Conservation (phyloP, 2,113 vertebrate genomes). For the Acrocephalus kingi region DNA sequence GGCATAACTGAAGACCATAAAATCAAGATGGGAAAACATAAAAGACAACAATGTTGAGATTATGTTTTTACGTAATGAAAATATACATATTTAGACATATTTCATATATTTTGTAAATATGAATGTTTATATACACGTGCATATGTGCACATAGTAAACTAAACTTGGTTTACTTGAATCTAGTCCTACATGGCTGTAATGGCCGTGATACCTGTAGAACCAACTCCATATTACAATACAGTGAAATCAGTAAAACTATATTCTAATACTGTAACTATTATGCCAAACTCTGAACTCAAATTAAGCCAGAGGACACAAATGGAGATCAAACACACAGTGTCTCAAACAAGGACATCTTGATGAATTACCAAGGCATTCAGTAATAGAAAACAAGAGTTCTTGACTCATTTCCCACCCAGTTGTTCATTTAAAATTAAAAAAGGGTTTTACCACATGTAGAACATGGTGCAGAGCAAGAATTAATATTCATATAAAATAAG, state of each 20-base stretch:
- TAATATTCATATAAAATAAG: neutral
- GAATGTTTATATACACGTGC: accelerated
- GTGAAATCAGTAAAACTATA: neutral
- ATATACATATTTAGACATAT: neutral
- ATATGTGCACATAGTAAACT: accelerated
- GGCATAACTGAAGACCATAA: neutral
- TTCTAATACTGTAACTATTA: neutral
- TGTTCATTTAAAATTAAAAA: neutral
- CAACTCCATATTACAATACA: neutral
- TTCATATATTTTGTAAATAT: neutral
- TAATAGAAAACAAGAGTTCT: neutral
- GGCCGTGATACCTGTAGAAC: neutral
- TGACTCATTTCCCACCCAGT: neutral
- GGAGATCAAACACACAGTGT: neutral
- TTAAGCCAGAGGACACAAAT: neutral
- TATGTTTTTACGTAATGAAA: neutral
- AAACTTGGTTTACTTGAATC: neutral
- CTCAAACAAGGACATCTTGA: neutral
- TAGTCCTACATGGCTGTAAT: neutral
- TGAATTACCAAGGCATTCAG: neutral
- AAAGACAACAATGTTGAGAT: neutral
- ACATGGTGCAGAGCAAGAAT: neutral
- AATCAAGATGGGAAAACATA: neutral
- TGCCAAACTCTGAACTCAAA: neutral
- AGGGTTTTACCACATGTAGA: neutral